Base-by-base conservation (phyloP, 1,140 invertebrate genomes). In the Cotesia typhae region DNA sequence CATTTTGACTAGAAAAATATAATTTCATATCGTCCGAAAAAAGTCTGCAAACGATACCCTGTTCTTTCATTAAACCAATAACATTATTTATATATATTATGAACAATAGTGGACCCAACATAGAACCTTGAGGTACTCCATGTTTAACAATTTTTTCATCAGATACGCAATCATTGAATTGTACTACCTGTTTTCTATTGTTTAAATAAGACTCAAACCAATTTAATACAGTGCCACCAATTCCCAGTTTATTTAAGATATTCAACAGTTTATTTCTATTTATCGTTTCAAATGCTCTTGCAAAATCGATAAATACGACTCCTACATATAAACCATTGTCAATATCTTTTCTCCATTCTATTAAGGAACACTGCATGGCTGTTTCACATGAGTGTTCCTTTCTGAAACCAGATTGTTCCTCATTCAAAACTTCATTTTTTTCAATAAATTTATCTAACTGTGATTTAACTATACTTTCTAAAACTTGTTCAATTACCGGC, bases 221-320 rank as follows among this genome's bases (percentile, higher is more conserved):
- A 12, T 69, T 38, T 17, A 70, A 20, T 57, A 70, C 41, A 9
- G 1, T 74, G 20, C 51, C 63, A 35, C 14, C 10, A 36, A 73
- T 73, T 47, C 74, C 74, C 17, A 69, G 66, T 38, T n/a, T 47
- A 0, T 57, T 9, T 20, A 72, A 38, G 51, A 69, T 75, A 17
- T 47, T 1, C 38, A 72, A 17, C 14, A 75, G 14, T 17, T 63
- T 72, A 3, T 55, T 36, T 67, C 64, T 70, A 61, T 67, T 37
- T 6, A 76, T 59, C 52, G 72, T 76, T 67, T 74, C 74, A 71
- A 78, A 77, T 10, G 73, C 74, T 67, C 71, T 57, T 20, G 59
- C 67, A 0, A 77, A 51, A 17, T 77, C 68, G 35, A 71, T 47
- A 51, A 73, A 72, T 63, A 72, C 57, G 10, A 59, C 60, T n/a